Conservation (phyloP, 2,888 invertebrate genomes). For the Nematopogon swammerdamellus region DNA sequence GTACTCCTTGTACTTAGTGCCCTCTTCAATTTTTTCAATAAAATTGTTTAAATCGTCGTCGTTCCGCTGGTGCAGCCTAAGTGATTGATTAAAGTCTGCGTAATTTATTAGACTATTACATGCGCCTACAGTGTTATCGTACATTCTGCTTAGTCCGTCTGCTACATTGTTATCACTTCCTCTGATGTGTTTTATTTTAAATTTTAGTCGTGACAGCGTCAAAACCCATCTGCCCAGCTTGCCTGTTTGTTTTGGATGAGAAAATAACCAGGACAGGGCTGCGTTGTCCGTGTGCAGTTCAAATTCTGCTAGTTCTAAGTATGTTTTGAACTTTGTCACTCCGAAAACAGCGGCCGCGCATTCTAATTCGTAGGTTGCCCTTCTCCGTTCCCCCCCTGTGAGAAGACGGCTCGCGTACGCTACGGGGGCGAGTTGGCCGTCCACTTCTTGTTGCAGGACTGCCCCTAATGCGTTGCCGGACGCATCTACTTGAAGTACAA, state of each 20-base stretch:
- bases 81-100: not conserved
- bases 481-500: slow-evolving; percentile 5
- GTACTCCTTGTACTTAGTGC: not conserved
- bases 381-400: slow-evolving; percentile 2
- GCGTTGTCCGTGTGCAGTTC: slow-evolving; percentile 6
- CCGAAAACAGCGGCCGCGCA: slow-evolving; percentile 6
- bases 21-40: not conserved
- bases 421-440: slow-evolving; percentile 4
- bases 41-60: not conserved
- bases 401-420: slow-evolving; percentile 5
- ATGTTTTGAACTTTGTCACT: slow-evolving; percentile 5
- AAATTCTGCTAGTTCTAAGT: slow-evolving; percentile 3
- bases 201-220: not conserved
- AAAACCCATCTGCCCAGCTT: not conserved
- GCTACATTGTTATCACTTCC: not conserved
- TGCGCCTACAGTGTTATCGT: not conserved
- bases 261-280: slow-evolving; percentile 5
- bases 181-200: not conserved
- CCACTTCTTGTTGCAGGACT: slow-evolving; percentile 5
- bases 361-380: slow-evolving; percentile 3
- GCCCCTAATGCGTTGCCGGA: slow-evolving; percentile 3
- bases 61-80: not conserved
- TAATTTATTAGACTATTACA: not conserved
- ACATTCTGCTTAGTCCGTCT: not conserved
- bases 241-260: slow-evolving; percentile 2